Base-by-base conservation (phyloP, 2,888 invertebrate species). In the Calliopum simillimum region DNA sequence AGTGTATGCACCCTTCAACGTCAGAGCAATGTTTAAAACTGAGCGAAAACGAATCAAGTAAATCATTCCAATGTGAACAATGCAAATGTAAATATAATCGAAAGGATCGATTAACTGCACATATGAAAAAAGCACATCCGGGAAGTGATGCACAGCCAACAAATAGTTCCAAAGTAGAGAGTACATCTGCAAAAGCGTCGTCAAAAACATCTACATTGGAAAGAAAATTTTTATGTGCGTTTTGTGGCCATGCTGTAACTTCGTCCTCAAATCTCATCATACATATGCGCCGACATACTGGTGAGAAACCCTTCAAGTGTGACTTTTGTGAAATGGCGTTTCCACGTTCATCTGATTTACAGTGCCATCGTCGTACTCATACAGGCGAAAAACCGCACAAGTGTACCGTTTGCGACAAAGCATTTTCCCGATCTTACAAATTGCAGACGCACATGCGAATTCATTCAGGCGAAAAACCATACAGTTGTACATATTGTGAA, bases 261-360 rank as follows among this genome's bases (percentile, higher is more conserved):
- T 90, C 89, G 72, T 90, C 90, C 0, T 90, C 90, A 0, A 90
- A 90, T 78, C 84, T 90, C 13, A 89, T 90, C 19, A 89, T 91
- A 3, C 91, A 92, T 76, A 90, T 91, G 89, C 88, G 91, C 0
- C 87, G 91, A 0, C 91, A 92, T 75, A 91, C 91, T 0, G 91
- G 91, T 8, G 90, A 90, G 76, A 90, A 90, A 74, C 90, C 90
- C 0, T 90, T 90, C 75, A 89, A 90, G 76, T 90, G 90, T 74
- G 90, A 90, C 75, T 89, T 88, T 67, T 90, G 90, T 73, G 89
- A 86, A 3, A 90, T 90, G 88, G 90, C 89, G 3, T 90, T 90
- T 73, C 90, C 90, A 0, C 87, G 90, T 49, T 90, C 90, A 1
- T 90, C 90, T 0, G 90, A 90, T 80, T 86, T 90, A n/a, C 88